Percentiles rank a stretch among this genome's conserved stretches.
phyloP scores from a whole-genome alignment of 1,140 invertebrate genomes.

The Fopius arisanus region DNA sequence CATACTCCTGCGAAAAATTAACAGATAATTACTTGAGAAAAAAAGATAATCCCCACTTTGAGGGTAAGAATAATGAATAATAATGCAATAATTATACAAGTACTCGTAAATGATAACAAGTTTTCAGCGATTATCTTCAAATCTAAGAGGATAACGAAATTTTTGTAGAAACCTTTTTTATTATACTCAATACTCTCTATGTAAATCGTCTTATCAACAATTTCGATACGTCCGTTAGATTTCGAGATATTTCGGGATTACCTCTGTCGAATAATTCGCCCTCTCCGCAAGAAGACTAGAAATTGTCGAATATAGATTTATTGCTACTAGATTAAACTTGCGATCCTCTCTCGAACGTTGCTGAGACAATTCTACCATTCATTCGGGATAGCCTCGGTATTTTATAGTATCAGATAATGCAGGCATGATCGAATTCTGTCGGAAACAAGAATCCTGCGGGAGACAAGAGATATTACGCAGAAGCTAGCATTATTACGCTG shows the following conservation, averaged over 20 bases:
- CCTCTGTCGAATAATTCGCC: too few relatives aligned
- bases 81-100: too few relatives aligned
- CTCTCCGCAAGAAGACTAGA: too few relatives aligned
- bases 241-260: too few relatives aligned
- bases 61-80: too few relatives aligned
- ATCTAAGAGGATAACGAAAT: too few relatives aligned
- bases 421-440: slow-evolving; percentile 17
- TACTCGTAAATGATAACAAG: too few relatives aligned
- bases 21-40: too few relatives aligned
- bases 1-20: not conserved
- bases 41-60: too few relatives aligned
- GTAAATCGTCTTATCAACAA: not conserved
- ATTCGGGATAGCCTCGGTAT: not conserved
- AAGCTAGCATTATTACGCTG: not conserved
- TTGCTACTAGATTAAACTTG: not conserved
- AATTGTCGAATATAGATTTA: not conserved
- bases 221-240: not conserved
- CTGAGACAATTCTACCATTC: not conserved
- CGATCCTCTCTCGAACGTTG: not conserved
- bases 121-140: too few relatives aligned
- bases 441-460: slow-evolving; percentile 4
- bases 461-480: not conserved
- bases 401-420: slow-evolving; percentile 1
- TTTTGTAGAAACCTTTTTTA: not conserved
- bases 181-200: too few relatives aligned